Percentiles rank a stretch among this genome's conserved stretches.
phyloP scores from a whole-genome alignment of 35 echinoderm and acorn worm species.

The Chiridota heheva region DNA sequence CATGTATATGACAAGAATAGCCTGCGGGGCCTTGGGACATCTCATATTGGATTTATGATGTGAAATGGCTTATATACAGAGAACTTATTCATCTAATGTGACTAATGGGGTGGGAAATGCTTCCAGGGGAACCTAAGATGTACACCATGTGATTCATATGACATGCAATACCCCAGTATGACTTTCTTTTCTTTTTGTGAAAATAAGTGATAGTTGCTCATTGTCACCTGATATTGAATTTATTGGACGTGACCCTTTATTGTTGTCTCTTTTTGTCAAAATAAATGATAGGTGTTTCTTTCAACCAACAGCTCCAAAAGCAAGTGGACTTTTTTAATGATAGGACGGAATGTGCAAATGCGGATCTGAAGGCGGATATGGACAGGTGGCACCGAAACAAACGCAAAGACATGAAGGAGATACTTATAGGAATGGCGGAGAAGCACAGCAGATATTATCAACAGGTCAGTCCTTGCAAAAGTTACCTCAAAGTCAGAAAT shows the following conservation, averaged over 20 bases:
- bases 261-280: no score
- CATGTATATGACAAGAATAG: no score
- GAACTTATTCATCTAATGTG: no score
- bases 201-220: neutral
- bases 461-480: constrained; percentile 30
- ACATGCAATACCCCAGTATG: neutral
- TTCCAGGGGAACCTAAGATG: no score
- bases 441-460: constrained; percentile 69
- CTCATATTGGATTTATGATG: no score
- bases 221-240: neutral
- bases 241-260: no score
- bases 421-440: constrained; percentile 58
- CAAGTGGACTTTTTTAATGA: constrained; percentile 83
- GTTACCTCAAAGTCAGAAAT: no score
- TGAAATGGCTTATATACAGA: no score
- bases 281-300: neutral
- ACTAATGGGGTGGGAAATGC: no score
- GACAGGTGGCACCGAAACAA: constrained; percentile 91
- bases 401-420: constrained; percentile 79
- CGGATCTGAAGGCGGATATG: constrained; percentile 92
- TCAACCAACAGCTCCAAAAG: constrained; percentile 70
- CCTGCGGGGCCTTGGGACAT: no score
- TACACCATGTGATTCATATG: no score
- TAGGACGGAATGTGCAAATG: constrained; percentile 86
- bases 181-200: neutral